These are phyloP conservation scores for Amphibalanus amphitrite DNA, from an alignment of 1,140 invertebrate genomes.

Conservation along the genomic window DNA sequence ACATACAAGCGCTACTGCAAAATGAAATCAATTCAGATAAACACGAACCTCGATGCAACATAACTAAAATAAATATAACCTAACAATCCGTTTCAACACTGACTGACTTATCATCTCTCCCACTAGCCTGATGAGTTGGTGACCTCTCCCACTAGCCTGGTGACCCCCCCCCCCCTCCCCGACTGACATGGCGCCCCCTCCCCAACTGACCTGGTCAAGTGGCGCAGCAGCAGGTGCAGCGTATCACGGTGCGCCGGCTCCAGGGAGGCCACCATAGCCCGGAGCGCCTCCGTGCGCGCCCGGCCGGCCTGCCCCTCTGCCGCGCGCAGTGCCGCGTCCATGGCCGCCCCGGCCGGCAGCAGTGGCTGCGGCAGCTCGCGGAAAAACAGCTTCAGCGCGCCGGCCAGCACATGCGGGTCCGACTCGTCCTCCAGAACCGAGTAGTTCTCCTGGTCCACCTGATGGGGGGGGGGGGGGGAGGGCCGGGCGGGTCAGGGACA, in stretches of 20 bases:
- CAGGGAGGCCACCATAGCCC: constrained; percentile 42
- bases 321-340: constrained; percentile 48
- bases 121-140: no score
- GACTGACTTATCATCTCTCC: no score
- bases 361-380: constrained; percentile 73
- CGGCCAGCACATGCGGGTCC: constrained; percentile 76
- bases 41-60: no score
- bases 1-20: no score
- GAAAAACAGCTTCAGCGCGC: constrained; percentile 81
- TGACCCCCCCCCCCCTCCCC: no score
- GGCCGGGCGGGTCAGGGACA: no score
- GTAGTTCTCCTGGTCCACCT: constrained; percentile 50
- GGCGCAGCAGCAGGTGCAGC: constrained; percentile 52
- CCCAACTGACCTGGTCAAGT: constrained; percentile 33
- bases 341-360: constrained; percentile 49
- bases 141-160: no score
- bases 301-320: constrained; percentile 20
- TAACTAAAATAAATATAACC: no score
- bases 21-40: no score
- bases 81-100: no score
- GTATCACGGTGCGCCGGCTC: constrained; percentile 52
- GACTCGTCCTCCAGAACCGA: constrained; percentile 40
- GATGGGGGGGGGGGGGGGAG: no score
- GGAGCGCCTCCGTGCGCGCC: constrained; percentile 41
- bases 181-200: no score